Evolutionary conservation across 1,140 invertebrate genomes (phyloP), one percentile per base, ranked within the genome.

Genomic region (Chironomus striatipennis): DNA sequence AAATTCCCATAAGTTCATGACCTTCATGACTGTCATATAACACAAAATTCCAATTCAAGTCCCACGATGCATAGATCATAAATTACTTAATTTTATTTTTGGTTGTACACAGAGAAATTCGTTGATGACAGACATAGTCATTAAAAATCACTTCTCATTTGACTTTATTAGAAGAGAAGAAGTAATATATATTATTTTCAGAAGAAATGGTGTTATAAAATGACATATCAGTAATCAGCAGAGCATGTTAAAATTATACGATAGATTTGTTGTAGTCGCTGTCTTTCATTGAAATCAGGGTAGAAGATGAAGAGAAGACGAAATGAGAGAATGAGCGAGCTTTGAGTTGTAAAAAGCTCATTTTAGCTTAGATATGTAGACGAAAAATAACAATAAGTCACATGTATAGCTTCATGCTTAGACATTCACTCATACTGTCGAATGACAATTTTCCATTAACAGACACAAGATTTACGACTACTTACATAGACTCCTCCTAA

Each of bases 171-270:
- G 43, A 10, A 57, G 47, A n/a, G 47, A 57, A 12, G 12, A 57
- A 12, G 47, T n/a, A 57, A 57, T n/a, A 57, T 57, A 57, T 57
- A n/a, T 57, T 57, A n/a, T 57, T 12, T 57, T n/a, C 18, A 18
- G 17, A 20, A 21, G 65, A 70, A 70, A 70, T 70, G 65, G 65
- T 70, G 65, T 70, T 70, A 70, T 21, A 21, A 70, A 70, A 70
- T 70, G 65, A 70, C 20, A 70, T 70, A 70, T 70, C 65, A 21
- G 20, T 18, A 21, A 18, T 17, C 65, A 70, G 7, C 65, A 70
- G 65, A 70, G 65, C 65, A 17, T 57, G n/a, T 10, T 17, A 70
- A 18, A 21, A 21, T 67, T 17, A 70, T 21, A 70, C 18, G 18
- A 70, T 18, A 21, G 17, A 70, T 18, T 15, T 10, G 65, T 20